Evolutionary conservation across 2,113 vertebrate species (phyloP), one percentile per base, ranked within the genome.

Genomic region (Chlorodrepanis virens): DNA sequence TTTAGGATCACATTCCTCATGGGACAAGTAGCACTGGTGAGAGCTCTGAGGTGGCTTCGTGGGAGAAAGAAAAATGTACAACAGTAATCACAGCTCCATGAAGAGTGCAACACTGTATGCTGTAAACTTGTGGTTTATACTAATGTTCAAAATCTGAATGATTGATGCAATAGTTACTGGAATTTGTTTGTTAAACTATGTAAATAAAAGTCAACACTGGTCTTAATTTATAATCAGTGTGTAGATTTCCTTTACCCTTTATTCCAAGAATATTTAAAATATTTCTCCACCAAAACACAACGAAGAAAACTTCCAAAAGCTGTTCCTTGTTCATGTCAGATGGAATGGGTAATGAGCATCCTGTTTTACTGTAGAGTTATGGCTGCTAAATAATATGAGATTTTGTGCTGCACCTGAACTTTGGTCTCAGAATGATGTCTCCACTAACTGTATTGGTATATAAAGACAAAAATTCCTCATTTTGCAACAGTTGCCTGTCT

Each of bases 1-100:
- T 98, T 99, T 94, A 97, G 97, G 94, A 99, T 99, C 97, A 99
- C 99, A 6, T 96, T 99, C 79, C 98, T 99, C 77, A 99, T 99
- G 99, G 99, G 98, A 70, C 98, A 95, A 95, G 99, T 99, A 75
- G 96, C 98, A 52, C 75, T 99, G 78, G 91, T 65, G 56, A 98
- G 95, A 95, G 65, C 97, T 45, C 98, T 99, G 98, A 98, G 44
- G 92, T 97, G 83, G 53, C 90, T 99, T 40, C 86, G 90, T 1
- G 54, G 76, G 72, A 98, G 93, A 87, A 93, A 65, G 78, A 96
- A 64, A 90, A 91, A 47, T 87, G 39, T 7, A 83, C 82, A 72
- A 86, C 69, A 5, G 31, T 97, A 87, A 81, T 74, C 24, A 3
- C 53, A 60, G 28, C 79, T 74, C 54, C 33, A 5, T 67, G 83